phyloP scores from a whole-genome alignment of 2,113 vertebrate species.

The Callipepla californica region DNA sequence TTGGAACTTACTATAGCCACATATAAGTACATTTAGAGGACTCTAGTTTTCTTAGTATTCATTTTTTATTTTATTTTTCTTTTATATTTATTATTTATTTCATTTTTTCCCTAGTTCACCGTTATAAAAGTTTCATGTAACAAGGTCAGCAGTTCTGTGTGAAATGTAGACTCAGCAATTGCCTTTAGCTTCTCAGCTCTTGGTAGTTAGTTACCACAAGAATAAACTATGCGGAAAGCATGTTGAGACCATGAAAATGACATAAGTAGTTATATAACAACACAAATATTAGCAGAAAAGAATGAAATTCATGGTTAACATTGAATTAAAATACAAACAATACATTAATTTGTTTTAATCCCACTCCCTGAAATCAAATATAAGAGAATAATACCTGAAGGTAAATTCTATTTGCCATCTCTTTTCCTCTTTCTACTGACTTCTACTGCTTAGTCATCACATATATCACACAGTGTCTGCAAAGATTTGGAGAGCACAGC shows the following conservation, averaged over 20 bases:
- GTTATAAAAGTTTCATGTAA: background rate
- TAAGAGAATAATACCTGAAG: background rate
- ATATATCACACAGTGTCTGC: conserved; percentile 55
- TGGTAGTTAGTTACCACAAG: background rate
- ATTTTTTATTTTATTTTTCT: background rate
- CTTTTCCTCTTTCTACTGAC: background rate
- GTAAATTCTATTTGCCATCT: background rate
- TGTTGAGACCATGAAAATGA: background rate
- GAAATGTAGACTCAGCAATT: conserved; percentile 6
- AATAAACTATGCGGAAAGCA: background rate
- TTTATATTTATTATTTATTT: background rate
- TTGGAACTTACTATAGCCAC: background rate
- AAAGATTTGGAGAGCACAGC: conserved; percentile 48
- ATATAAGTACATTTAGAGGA: background rate
- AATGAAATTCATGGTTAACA: background rate
- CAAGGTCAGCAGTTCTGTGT: background rate
- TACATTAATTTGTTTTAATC: background rate
- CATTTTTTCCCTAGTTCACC: background rate
- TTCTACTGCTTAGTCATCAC: conserved; percentile 14
- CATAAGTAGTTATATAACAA: background rate
- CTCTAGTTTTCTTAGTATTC: background rate
- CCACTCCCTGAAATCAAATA: background rate
- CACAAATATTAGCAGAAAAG: background rate
- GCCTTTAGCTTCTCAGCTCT: background rate
- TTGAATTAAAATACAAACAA: background rate